A percentile compares a stretch with the other conserved stretches of the same genome.
phyloP scores from a whole-genome alignment of 2,797 vertebrate species.

The Pelodytes ibericus region DNA sequence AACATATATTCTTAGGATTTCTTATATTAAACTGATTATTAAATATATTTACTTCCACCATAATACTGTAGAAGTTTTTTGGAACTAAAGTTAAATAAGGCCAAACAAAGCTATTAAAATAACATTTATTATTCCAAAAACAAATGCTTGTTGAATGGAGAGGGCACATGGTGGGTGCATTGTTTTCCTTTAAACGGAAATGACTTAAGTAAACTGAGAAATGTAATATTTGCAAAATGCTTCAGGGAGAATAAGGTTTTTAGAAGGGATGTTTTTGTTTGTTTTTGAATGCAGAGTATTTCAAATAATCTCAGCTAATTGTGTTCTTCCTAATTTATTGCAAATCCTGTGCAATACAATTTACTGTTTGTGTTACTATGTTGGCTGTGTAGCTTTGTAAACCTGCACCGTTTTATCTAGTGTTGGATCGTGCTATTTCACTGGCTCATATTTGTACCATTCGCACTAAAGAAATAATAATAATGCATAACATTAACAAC shows the following conservation, averaged over 20 bases:
- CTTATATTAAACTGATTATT: too few species aligned
- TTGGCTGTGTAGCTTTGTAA: neutral
- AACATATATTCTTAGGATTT: too few species aligned
- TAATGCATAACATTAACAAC: neutral
- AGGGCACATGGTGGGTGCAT: neutral
- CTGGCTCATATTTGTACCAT: neutral
- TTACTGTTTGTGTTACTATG: neutral
- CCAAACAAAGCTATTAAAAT: too few species aligned
- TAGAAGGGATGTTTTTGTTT: too few species aligned
- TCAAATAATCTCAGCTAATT: neutral
- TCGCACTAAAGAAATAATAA: neutral
- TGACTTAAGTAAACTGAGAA: neutral
- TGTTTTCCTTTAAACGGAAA: neutral
- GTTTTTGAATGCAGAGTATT: too few species aligned
- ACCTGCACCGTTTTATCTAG: neutral
- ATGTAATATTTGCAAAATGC: neutral
- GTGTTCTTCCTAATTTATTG: neutral
- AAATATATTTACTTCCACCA: too few species aligned
- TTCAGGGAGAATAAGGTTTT: too few species aligned
- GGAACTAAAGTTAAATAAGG: too few species aligned
- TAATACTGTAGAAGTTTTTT: too few species aligned
- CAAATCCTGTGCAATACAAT: neutral
- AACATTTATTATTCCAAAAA: neutral
- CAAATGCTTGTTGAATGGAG: neutral
- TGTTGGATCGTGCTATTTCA: neutral